A percentile compares a stretch with the other conserved stretches of the same genome.
These are phyloP conservation scores for Stichodactyla mertensii DNA, from an alignment of 64 coral and sea anemone species.

Conservation along the genomic window DNA sequence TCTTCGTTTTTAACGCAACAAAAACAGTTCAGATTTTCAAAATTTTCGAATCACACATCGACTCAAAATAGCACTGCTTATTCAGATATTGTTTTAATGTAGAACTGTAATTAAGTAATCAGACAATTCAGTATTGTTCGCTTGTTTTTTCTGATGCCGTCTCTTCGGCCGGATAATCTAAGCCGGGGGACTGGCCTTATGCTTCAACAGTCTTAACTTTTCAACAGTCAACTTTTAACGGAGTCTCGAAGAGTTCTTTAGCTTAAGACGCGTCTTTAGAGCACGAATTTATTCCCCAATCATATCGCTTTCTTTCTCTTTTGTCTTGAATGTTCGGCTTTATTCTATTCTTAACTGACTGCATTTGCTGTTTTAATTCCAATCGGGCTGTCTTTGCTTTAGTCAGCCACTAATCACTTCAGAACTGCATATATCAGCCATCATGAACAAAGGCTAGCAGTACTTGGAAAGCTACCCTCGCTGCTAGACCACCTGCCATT, in stretches of 20 bases:
- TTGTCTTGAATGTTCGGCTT: too few species aligned
- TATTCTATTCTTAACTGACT: too few species aligned
- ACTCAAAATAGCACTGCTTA: not conserved
- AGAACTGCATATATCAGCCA: not conserved
- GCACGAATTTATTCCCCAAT: too few species aligned
- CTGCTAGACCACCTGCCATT: not conserved
- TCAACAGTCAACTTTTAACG: too few species aligned
- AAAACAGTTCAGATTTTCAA: not conserved
- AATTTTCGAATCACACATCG: not conserved
- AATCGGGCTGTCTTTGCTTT: not conserved
- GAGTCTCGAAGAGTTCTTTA: too few species aligned
- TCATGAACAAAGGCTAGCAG: not conserved
- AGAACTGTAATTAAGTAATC: not conserved
- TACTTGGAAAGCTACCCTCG: not conserved
- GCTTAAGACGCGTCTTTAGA: too few species aligned
- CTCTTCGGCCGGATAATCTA: not conserved
- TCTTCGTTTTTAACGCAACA: not conserved
- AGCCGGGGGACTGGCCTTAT: too few species aligned
- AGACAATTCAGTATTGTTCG: not conserved
- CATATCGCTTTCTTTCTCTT: too few species aligned
- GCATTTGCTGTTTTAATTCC: not conserved
- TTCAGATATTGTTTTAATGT: not conserved
- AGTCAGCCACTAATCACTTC: not conserved
- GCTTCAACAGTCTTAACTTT: too few species aligned
- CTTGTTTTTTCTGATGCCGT: not conserved